A percentile compares a stretch with the other conserved stretches of the same genome.
These are phyloP conservation scores for Arenaria interpres DNA, from an alignment of 2,113 vertebrate genomes.

Conservation along the genomic window DNA sequence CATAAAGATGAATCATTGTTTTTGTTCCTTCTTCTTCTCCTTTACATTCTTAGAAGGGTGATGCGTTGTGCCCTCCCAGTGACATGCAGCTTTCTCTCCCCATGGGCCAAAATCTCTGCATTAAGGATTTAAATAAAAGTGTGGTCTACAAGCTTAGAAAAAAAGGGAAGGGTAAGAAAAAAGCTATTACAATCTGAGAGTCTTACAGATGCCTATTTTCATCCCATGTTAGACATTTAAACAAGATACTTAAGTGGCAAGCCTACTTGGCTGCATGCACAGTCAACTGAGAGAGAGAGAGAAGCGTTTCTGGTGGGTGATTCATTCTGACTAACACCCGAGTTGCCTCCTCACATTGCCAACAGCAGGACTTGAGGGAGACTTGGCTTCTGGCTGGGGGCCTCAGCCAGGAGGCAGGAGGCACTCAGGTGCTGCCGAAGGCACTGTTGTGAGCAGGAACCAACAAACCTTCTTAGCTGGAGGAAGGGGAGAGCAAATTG, in stretches of 20 bases:
- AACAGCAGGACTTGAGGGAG: not conserved
- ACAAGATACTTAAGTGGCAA: not conserved
- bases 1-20: not conserved
- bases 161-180: not conserved
- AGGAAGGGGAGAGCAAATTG: not conserved
- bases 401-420: not conserved
- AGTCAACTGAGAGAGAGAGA: not conserved
- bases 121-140: not conserved
- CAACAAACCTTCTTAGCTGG: not conserved
- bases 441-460: not conserved
- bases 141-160: not conserved
- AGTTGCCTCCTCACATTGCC: not conserved
- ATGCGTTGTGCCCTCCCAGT: not conserved
- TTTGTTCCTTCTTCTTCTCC: not conserved
- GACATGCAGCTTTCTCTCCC: not conserved
- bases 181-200: not conserved
- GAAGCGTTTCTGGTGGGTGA: not conserved
- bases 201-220: not conserved
- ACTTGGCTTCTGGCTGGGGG: not conserved
- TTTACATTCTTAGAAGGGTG: not conserved
- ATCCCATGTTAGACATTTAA: not conserved
- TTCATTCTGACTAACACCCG: not conserved
- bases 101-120: not conserved
- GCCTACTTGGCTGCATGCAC: not conserved
- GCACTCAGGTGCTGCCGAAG: not conserved